Conservation (phyloP, 2,888 invertebrate species). For the Acleris laterana region DNA sequence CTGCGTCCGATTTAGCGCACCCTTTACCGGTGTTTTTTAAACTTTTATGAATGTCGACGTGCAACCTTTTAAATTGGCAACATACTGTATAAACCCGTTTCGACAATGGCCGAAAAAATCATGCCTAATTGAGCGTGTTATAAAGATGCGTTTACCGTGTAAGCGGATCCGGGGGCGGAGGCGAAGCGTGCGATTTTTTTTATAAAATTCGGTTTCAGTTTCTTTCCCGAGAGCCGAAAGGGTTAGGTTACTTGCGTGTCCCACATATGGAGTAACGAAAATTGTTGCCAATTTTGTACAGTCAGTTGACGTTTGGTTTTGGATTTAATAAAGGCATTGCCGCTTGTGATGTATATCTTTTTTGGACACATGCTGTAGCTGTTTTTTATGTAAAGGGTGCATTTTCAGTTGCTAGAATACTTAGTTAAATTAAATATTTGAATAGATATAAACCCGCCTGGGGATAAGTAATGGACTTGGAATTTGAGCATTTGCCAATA, state of each 20-base stretch:
- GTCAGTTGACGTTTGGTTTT: neutral
- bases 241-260: constrained; percentile 67
- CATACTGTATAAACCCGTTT: constrained; percentile 54
- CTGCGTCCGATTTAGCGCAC: no score
- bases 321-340: neutral
- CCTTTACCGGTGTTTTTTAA: no score
- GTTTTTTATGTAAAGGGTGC: no score
- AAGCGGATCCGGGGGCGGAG: constrained; percentile 54
- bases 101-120: constrained; percentile 57
- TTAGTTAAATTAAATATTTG: no score
- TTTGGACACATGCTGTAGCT: no score
- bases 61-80: constrained; percentile 5
- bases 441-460: no score
- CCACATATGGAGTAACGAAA: constrained; percentile 2
- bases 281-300: neutral
- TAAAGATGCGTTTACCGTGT: constrained; percentile 63
- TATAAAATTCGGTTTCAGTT: constrained; percentile 66
- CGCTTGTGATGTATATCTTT: no score
- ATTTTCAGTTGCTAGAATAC: no score
- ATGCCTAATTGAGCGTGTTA: constrained; percentile 78
- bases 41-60: no score
- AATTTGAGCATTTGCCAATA: no score
- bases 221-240: constrained; percentile 43
- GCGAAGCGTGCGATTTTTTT: constrained; percentile 58
- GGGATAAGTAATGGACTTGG: fast-evolving